Conservation (phyloP, 1,140 invertebrate species). For the Drosophila subpulchrella region DNA sequence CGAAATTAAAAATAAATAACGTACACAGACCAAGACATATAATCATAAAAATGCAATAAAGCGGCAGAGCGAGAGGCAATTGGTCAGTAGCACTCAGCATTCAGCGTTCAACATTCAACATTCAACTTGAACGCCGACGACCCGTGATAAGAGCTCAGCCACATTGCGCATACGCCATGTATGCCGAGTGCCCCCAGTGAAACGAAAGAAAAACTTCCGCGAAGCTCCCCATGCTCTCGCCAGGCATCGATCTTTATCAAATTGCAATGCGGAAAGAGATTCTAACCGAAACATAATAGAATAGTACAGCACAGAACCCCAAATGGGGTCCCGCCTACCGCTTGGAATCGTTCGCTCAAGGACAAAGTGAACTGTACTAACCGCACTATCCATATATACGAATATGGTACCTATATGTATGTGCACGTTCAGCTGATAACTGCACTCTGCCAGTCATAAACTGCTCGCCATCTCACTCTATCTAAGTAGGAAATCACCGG, state of each 20-base stretch:
- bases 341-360: slow-evolving; percentile 56
- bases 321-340: slow-evolving; percentile 30
- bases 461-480: slow-evolving; percentile 28
- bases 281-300: slow-evolving; percentile 17
- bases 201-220: slow-evolving; percentile 62
- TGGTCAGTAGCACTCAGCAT: slow-evolving; percentile 6
- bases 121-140: slow-evolving; percentile 80
- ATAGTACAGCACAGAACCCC: slow-evolving; percentile 20
- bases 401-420: slow-evolving; percentile 24
- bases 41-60: slow-evolving; percentile 27
- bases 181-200: slow-evolving; percentile 15
- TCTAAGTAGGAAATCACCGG: slow-evolving; percentile 70
- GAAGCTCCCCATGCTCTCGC: slow-evolving; percentile 38
- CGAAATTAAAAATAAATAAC: slow-evolving; percentile 74
- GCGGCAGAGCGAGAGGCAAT: slow-evolving; percentile 12
- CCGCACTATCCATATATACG: slow-evolving; percentile 20
- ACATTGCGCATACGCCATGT: slow-evolving; percentile 74
- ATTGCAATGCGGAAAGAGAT: slow-evolving; percentile 75
- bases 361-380: slow-evolving; percentile 72
- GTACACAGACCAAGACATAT: slow-evolving; percentile 30
- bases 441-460: slow-evolving; percentile 40
- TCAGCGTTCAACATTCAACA: slow-evolving; percentile 36
- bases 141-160: slow-evolving; percentile 68
- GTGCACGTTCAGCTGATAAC: slow-evolving; percentile 62
- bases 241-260: slow-evolving; percentile 77